Percentiles rank a stretch among this genome's conserved stretches.
Evolutionary conservation across 1,140 invertebrate genomes (phyloP).

Genomic region (Brachionus plicatilis): DNA sequence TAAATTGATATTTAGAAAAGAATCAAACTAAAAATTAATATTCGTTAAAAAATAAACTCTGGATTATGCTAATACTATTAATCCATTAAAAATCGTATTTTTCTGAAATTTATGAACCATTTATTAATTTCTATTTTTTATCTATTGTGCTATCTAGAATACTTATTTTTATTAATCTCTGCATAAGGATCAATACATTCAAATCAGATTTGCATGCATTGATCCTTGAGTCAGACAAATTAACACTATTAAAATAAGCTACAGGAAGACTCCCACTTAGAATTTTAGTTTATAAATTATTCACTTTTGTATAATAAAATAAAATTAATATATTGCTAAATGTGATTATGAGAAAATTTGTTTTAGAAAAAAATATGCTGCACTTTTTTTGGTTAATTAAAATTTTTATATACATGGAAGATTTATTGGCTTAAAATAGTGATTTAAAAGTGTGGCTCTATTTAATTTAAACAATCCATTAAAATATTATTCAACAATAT

Average conservation of each 20-base stretch:
- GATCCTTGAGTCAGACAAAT: not conserved
- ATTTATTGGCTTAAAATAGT: not conserved
- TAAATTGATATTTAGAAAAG: too few relatives aligned
- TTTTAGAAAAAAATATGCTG: not conserved
- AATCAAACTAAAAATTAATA: not conserved
- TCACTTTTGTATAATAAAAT: not conserved
- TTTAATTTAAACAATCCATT: not conserved
- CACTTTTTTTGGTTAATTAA: not conserved
- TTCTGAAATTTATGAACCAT: not conserved
- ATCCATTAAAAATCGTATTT: not conserved
- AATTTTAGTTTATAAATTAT: not conserved
- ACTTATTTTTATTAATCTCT: not conserved
- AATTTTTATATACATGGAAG: not conserved
- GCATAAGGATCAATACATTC: not conserved
- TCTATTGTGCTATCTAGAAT: not conserved
- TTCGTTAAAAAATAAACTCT: not conserved
- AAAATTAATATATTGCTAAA: not conserved
- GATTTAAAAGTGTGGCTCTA: not conserved
- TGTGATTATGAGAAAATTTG: not conserved
- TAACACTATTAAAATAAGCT: not conserved
- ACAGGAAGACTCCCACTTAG: not conserved
- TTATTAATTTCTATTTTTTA: not conserved
- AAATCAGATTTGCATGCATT: not conserved
- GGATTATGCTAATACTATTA: not conserved
- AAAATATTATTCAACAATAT: not conserved